Percentiles rank a stretch among this genome's conserved stretches.
These are phyloP conservation scores for Exephanes ischioxanthus DNA, from an alignment of 2,888 invertebrate genomes.

Conservation along the genomic window DNA sequence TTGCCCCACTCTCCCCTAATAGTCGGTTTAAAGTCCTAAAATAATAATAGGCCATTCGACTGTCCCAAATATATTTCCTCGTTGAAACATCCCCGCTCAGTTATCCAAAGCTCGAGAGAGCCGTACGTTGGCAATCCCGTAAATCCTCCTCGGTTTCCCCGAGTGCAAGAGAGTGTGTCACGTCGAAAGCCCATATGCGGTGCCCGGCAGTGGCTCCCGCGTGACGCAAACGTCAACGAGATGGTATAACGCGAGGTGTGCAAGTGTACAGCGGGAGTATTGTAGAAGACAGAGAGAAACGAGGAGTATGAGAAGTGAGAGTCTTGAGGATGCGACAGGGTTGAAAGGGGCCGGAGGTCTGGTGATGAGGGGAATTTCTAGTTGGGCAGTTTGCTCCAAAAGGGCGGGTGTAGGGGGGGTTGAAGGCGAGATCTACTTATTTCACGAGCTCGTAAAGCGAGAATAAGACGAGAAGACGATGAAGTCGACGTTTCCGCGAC, in stretches of 20 bases:
- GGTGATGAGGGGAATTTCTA: conserved; percentile 58
- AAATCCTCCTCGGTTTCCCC: conserved; percentile 26
- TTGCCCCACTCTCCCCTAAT: too few species aligned
- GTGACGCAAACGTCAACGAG: conserved; percentile 37
- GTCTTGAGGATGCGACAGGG: conserved; percentile 49
- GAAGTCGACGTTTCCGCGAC: conserved; percentile 14
- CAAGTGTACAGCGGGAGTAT: conserved; percentile 10
- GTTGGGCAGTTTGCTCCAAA: conserved; percentile 65
- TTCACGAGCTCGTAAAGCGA: conserved; percentile 50
- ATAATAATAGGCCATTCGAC: neutral
- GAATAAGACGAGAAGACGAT: conserved; percentile 25
- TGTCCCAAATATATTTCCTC: neutral
- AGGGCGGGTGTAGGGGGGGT: conserved; percentile 45
- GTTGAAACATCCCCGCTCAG: neutral
- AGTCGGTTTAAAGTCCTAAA: neutral
- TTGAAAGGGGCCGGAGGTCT: conserved; percentile 66
- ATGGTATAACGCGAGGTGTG: conserved; percentile 47
- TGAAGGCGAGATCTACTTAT: conserved; percentile 58
- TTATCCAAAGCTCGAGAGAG: neutral
- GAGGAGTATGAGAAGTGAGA: conserved; percentile 1
- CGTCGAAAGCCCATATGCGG: conserved; percentile 27
- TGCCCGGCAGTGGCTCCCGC: conserved; percentile 7
- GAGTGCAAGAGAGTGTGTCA: conserved; percentile 9
- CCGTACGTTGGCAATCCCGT: conserved; percentile 22
- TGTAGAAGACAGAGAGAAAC: conserved; percentile 16